Evolutionary conservation across 2,113 vertebrate genomes (phyloP).

Genomic region (Rafetus swinhoei): DNA sequence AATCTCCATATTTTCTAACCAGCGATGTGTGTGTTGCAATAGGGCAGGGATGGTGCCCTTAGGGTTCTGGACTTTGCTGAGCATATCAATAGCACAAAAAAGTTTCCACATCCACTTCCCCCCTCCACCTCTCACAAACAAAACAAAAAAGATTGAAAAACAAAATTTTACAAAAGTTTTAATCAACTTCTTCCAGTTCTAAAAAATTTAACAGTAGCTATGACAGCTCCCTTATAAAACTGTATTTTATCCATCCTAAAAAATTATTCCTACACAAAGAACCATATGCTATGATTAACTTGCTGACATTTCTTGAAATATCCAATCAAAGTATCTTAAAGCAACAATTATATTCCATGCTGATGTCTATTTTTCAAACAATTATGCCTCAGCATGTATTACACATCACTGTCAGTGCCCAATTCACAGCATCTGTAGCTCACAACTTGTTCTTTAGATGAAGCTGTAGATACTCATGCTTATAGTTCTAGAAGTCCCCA

Average conservation of each 20-base stretch:
- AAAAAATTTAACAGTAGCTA: not conserved
- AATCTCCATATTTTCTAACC: slow-evolving; percentile 8
- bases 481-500: not conserved
- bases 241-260: not conserved
- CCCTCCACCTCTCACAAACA: not conserved
- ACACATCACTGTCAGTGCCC: accelerated
- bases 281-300: no score
- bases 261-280: not conserved
- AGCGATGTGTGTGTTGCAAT: not conserved
- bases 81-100: accelerated
- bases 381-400: not conserved
- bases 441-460: not conserved
- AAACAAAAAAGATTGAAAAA: not conserved
- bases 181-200: not conserved
- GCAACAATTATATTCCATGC: accelerated
- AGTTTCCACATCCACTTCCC: not conserved
- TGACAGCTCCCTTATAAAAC: not conserved
- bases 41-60: slow-evolving; percentile 46
- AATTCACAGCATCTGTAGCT: not conserved
- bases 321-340: not conserved
- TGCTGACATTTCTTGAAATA: no score
- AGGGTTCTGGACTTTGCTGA: not conserved
- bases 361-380: not conserved
- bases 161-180: not conserved
- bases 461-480: not conserved